Evolutionary conservation across 2,113 vertebrate species (phyloP).

Genomic region (Paracanthobrama guichenoti): DNA sequence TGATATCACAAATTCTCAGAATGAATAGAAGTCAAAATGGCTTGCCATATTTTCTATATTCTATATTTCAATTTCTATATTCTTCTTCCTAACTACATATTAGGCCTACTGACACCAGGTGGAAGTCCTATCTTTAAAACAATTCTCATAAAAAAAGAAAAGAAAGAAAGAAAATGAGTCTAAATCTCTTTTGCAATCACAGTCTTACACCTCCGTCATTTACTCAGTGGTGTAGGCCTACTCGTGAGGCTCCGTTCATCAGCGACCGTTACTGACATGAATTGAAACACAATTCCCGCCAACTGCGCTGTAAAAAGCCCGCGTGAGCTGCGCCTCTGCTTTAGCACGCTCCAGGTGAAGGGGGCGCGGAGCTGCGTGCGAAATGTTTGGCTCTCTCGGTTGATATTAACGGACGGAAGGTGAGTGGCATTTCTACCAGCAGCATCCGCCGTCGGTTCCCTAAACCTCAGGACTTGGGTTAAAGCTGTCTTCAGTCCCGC

Average conservation of each 20-base stretch:
- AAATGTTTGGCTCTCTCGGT: neutral
- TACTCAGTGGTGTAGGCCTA: neutral
- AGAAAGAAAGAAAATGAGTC: neutral
- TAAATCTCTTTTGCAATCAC: neutral
- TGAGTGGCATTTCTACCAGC: slow-evolving; percentile 13
- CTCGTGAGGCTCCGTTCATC: neutral
- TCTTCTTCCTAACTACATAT: too few relatives aligned
- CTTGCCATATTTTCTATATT: too few relatives aligned
- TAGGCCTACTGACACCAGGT: slow-evolving; percentile 17
- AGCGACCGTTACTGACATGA: neutral
- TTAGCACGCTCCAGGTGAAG: neutral
- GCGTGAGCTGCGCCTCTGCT: neutral
- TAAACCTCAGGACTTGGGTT: slow-evolving; percentile 4
- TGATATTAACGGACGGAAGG: neutral
- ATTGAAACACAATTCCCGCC: neutral
- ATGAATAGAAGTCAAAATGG: too few relatives aligned
- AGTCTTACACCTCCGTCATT: neutral
- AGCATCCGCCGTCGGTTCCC: slow-evolving; percentile 7
- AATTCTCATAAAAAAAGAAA: neutral
- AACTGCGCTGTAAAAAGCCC: neutral
- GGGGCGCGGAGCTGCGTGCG: neutral
- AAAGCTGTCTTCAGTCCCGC: slow-evolving; percentile 43
- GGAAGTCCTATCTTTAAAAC: neutral
- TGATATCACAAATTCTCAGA: too few relatives aligned
- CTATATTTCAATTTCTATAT: too few relatives aligned